A percentile compares a stretch with the other conserved stretches of the same genome.
Conservation (phyloP, 2,797 vertebrate species). For the Megalops cyprinoides region DNA sequence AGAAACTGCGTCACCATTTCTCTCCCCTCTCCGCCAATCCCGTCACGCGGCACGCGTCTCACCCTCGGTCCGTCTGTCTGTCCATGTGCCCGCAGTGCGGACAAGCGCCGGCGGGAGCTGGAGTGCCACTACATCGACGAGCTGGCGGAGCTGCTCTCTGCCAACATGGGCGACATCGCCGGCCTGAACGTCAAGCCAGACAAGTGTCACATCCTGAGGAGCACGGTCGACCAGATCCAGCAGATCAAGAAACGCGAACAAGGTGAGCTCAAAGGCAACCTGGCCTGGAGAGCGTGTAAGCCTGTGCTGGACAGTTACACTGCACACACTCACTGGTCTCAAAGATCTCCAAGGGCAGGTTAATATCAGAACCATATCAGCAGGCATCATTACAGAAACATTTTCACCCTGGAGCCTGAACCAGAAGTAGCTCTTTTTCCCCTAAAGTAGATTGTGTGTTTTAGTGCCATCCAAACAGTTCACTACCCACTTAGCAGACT, state of each 20-base stretch:
- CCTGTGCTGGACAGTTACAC: not conserved
- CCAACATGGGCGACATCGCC: conserved; percentile 92
- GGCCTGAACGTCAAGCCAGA: conserved; percentile 90
- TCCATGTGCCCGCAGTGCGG: conserved; percentile 70
- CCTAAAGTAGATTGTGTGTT: not conserved
- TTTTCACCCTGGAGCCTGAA: not conserved
- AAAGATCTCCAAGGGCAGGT: not conserved
- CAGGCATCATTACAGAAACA: not conserved
- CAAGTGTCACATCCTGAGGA: conserved; percentile 93
- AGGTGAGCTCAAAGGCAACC: conserved; percentile 70
- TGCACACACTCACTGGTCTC: not conserved
- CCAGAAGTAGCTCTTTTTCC: not conserved
- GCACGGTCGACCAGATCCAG: conserved; percentile 94
- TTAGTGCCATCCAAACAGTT: not conserved
- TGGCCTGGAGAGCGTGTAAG: not conserved
- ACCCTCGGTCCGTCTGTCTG: not conserved
- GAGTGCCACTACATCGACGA: conserved; percentile 93
- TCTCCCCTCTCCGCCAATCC: no score
- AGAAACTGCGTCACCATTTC: no score
- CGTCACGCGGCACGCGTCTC: no score
- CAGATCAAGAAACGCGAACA: conserved; percentile 90
- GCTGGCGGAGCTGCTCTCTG: conserved; percentile 90
- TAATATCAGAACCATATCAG: not conserved
- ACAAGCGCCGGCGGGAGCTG: conserved; percentile 90
- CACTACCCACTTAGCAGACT: not conserved